phyloP scores from a whole-genome alignment of 2,113 vertebrate species.

The Apus apus region DNA sequence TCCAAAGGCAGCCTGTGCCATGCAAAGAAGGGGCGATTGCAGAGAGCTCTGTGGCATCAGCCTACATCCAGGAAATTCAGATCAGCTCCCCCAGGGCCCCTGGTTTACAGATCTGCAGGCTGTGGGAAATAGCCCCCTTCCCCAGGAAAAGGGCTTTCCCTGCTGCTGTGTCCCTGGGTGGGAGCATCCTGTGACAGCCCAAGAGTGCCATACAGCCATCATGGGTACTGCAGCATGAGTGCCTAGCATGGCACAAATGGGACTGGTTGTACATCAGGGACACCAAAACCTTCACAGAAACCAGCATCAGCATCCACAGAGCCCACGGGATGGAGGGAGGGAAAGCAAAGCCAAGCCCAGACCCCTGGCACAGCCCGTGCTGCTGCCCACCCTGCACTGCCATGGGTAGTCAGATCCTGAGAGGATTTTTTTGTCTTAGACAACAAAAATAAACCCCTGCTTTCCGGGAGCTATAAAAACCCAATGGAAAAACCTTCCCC shows the following conservation, averaged over 20 bases:
- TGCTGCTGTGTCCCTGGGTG: neutral
- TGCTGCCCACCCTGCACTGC: accelerated
- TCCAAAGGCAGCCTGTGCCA: neutral
- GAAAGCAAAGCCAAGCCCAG: neutral
- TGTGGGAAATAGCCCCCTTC: neutral
- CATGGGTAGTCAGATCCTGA: neutral
- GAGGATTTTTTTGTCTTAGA: constrained; percentile 61
- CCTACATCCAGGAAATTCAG: neutral
- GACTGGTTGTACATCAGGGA: accelerated
- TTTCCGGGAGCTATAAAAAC: constrained; percentile 62
- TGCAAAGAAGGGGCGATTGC: neutral
- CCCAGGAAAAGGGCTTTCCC: neutral
- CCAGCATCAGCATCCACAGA: neutral
- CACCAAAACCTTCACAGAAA: neutral
- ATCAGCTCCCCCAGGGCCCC: accelerated
- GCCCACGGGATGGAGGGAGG: neutral
- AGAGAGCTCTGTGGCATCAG: neutral
- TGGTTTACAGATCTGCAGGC: accelerated
- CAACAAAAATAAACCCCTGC: constrained; percentile 36
- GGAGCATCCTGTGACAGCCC: neutral
- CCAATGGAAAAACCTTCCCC: constrained; percentile 44
- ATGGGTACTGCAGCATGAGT: accelerated
- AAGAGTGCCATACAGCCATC: neutral
- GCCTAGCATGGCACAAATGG: accelerated
- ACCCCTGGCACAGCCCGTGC: accelerated